These are phyloP conservation scores for Balanococcus diminutus DNA, from an alignment of 2,888 invertebrate species.

Conservation along the genomic window DNA sequence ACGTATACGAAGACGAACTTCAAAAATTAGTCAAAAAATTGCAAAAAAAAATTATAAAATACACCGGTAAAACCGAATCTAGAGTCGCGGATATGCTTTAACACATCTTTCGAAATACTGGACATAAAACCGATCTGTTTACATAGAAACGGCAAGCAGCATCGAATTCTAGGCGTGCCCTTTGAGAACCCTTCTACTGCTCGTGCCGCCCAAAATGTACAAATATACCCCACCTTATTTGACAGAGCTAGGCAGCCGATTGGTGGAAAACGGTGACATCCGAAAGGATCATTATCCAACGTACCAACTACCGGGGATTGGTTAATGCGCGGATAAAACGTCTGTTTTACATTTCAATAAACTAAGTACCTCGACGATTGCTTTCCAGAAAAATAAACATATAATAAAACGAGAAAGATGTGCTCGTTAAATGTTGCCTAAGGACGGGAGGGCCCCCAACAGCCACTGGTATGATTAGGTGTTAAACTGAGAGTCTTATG, in stretches of 20 bases:
- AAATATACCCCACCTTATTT: constrained; percentile 40
- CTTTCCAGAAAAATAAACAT: constrained; percentile 45
- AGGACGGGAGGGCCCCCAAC: constrained; percentile 38
- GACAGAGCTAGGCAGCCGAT: neutral
- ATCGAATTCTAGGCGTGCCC: constrained; percentile 33
- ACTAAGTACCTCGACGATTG: constrained; percentile 52
- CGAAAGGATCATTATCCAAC: constrained; percentile 45
- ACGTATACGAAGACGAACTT: neutral
- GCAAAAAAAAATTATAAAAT: neutral
- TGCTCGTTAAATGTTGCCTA: constrained; percentile 32
- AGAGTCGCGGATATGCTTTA: neutral
- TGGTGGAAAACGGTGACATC: neutral
- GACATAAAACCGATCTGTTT: neutral
- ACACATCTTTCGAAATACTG: constrained; percentile 36
- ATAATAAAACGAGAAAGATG: constrained; percentile 35
- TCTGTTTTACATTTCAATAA: constrained; percentile 55
- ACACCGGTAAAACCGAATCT: neutral
- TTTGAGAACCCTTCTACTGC: neutral
- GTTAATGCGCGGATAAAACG: constrained; percentile 52
- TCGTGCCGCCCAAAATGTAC: constrained; percentile 3
- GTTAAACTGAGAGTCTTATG: constrained; percentile 24
- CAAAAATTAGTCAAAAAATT: neutral
- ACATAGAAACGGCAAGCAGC: neutral
- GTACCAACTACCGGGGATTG: constrained; percentile 49
- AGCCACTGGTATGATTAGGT: constrained; percentile 39